Base-by-base conservation (phyloP, 64 coral and sea anemone genomes). In the Montipora foliosa region DNA sequence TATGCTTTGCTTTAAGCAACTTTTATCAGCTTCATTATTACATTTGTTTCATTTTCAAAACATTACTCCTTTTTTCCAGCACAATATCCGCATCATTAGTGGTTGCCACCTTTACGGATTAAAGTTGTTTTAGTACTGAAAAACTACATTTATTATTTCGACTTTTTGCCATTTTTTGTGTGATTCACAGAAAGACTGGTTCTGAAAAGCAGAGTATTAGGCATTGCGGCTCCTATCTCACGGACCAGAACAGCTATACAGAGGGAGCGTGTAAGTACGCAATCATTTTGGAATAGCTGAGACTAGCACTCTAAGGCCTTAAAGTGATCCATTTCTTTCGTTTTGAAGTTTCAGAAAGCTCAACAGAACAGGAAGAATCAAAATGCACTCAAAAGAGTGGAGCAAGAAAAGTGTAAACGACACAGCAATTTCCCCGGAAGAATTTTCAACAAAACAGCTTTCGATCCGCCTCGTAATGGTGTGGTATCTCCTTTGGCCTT, bases 301-400 rank as follows among this genome's bases (percentile, higher is more conserved):
- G 52, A 55, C 52, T 55, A 10, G 52, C 6, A 55, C 52, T 10
- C 6, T 55, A 55, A 55, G 37, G 37, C 37, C 37, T 37, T 37
- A 37, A 37, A 37, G 2, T 37, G 37, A 37, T 37, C 37, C 37
- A 37, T 37, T 37, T 37, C 37, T 60, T 66, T 64, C 14, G 61
- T 12, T 64, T 14, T 6, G 3, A 62, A 86, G 82, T 64, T 70
- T 21, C 21, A 14, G n/a, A 86, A 86, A 46, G 19, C 17, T 9
- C 64, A 71, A 66, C 82, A 72, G 64, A 72, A 86, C 82, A 20
- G 62, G 46, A 72, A 49, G 17, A 24, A 86, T 22, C 44, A 49
- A 49, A 70, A 71, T 12, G 82, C 82, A 37, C 10, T 86, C 5
- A 51, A 86, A 86, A 86, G 7, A 86, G 64, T 51, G 2, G 82